Conservation (phyloP, 2,888 invertebrate species). For the Drosophila paramelanica region DNA sequence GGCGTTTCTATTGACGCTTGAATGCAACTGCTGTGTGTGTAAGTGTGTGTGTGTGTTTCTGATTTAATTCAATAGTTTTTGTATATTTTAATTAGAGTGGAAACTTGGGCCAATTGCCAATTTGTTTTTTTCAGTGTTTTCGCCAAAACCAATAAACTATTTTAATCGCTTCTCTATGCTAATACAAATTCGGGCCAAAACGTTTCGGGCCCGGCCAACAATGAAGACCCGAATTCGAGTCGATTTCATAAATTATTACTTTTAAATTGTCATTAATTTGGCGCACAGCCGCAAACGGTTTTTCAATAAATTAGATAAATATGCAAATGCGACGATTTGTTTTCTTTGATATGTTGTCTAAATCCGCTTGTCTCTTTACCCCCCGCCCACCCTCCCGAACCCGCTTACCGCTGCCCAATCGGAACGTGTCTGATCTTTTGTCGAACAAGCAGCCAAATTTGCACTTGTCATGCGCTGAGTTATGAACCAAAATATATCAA, state of each 20-base stretch:
- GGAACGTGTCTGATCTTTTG: slow-evolving; percentile 73
- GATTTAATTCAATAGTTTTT: slow-evolving; percentile 57
- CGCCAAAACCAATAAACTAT: slow-evolving; percentile 67
- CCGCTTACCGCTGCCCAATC: slow-evolving; percentile 2
- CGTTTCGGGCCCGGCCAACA: slow-evolving; percentile 7
- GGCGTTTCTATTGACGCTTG: slow-evolving; percentile 29
- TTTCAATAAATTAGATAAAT: slow-evolving; percentile 61
- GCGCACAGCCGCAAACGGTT: slow-evolving; percentile 46
- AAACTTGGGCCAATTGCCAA: slow-evolving; percentile 66
- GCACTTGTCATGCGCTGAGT: slow-evolving; percentile 74
- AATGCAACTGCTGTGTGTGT: slow-evolving; percentile 53
- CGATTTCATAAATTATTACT: slow-evolving; percentile 78
- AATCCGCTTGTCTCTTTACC: neutral
- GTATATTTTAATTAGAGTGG: slow-evolving; percentile 78
- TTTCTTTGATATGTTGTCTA: slow-evolving; percentile 27
- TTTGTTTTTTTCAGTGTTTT: slow-evolving; percentile 55
- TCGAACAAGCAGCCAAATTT: slow-evolving; percentile 75
- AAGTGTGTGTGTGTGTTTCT: slow-evolving; percentile 33
- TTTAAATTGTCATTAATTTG: slow-evolving; percentile 79
- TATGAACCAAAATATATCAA: slow-evolving; percentile 49
- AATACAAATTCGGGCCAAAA: slow-evolving; percentile 35
- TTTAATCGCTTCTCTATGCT: slow-evolving; percentile 63
- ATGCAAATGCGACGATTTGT: slow-evolving; percentile 73
- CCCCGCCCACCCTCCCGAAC: too few species aligned
- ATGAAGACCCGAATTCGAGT: slow-evolving; percentile 57